These are phyloP conservation scores for Panthera uncia DNA, from an alignment of 2,113 vertebrate species.

Conservation along the genomic window DNA sequence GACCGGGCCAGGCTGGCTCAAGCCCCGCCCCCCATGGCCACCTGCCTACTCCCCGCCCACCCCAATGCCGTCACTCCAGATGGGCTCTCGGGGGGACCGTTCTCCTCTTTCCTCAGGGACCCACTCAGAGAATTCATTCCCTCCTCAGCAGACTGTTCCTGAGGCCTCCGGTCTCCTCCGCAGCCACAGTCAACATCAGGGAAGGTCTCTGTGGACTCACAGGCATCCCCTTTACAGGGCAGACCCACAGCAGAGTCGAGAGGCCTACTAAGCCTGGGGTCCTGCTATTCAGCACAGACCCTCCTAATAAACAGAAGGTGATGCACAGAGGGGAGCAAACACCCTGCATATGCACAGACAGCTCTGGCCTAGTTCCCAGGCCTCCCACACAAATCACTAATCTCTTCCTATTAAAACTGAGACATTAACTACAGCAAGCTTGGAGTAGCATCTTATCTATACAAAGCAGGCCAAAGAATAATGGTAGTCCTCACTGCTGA, in stretches of 20 bases:
- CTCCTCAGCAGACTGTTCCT: background rate
- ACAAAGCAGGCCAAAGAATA: background rate
- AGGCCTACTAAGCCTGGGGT: background rate
- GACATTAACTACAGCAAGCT: background rate
- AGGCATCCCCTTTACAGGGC: background rate
- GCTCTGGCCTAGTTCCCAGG: background rate
- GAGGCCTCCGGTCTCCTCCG: too few species aligned
- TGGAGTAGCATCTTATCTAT: background rate
- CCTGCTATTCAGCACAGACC: background rate
- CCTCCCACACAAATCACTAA: background rate
- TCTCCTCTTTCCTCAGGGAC: background rate
- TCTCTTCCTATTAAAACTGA: background rate
- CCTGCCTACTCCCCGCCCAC: rapidly evolving
- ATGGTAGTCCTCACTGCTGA: background rate
- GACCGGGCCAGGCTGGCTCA: background rate
- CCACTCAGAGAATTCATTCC: background rate
- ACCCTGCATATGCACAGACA: background rate
- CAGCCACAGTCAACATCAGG: too few species aligned
- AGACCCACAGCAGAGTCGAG: background rate
- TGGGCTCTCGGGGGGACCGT: background rate
- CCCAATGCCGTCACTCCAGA: too few species aligned
- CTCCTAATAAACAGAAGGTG: background rate
- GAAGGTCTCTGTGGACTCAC: background rate
- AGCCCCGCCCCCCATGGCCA: rapidly evolving
- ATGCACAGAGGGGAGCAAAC: background rate